A percentile compares a stretch with the other conserved stretches of the same genome.
Evolutionary conservation across 2,113 vertebrate genomes (phyloP).

Genomic region (Calcarius ornatus): DNA sequence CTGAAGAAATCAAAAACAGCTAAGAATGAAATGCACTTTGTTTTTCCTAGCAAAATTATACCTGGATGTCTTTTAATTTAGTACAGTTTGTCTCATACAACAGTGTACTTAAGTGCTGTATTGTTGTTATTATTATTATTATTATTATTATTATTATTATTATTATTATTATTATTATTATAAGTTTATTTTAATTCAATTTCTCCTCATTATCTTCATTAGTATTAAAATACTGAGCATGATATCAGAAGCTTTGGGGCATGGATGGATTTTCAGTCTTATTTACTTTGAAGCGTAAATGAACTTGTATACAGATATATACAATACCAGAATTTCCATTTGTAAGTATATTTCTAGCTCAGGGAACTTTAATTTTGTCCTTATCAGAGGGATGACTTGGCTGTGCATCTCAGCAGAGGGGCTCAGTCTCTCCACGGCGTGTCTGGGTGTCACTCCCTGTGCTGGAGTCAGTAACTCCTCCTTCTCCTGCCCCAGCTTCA

Average conservation of each 20-base stretch:
- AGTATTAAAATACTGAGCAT: not conserved
- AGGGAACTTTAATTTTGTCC: not conserved
- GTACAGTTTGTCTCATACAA: not conserved
- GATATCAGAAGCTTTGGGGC: not conserved
- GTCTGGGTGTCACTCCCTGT: not conserved
- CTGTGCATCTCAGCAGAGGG: not conserved
- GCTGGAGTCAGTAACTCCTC: not conserved
- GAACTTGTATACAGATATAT: rapidly evolving
- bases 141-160: not conserved
- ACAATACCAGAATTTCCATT: not conserved
- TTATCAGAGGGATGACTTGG: rapidly evolving
- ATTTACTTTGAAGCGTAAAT: not conserved
- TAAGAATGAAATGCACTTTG: not conserved
- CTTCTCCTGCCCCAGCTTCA: not conserved
- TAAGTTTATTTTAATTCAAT: not conserved
- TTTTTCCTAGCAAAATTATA: not conserved
- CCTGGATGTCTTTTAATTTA: not conserved
- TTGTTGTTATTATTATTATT: not conserved
- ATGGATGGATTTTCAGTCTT: not conserved
- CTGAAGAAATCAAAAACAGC: rapidly evolving
- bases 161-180: too few relatives aligned
- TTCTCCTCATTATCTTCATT: not conserved
- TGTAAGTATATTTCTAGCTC: not conserved
- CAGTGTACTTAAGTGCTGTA: rapidly evolving
- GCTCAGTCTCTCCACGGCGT: not conserved